A percentile compares a stretch with the other conserved stretches of the same genome.
Conservation (phyloP, 2,888 invertebrate genomes). For the Calameuta pallipes region DNA sequence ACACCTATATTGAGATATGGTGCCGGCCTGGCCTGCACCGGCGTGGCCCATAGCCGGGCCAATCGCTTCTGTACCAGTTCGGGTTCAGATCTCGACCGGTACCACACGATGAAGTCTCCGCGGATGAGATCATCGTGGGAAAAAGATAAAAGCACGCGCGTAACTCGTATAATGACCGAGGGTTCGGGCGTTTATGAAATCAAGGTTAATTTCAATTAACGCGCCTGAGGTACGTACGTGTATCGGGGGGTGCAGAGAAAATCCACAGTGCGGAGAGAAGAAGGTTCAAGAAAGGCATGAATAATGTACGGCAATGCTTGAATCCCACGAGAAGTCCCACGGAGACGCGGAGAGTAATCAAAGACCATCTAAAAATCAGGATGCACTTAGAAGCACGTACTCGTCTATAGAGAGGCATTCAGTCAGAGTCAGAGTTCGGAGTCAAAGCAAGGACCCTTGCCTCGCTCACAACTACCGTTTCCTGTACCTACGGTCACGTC, state of each 20-base stretch:
- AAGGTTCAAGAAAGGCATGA: not conserved
- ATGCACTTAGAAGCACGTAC: slow-evolving; percentile 59
- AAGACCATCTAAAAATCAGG: slow-evolving; percentile 53
- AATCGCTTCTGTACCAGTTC: not conserved
- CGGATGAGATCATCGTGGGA: not conserved
- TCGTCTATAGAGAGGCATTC: slow-evolving; percentile 57
- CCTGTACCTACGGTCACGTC: slow-evolving; percentile 14
- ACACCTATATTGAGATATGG: slow-evolving; percentile 57
- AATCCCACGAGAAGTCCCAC: not conserved
- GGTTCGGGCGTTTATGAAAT: not conserved
- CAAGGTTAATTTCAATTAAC: not conserved
- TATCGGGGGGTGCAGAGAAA: not conserved
- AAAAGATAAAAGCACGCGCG: not conserved
- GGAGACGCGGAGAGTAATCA: slow-evolving; percentile 42
- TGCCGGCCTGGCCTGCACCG: slow-evolving; percentile 12
- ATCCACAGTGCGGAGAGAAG: not conserved
- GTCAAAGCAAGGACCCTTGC: slow-evolving; percentile 64
- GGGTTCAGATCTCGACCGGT: not conserved
- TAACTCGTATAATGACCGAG: not conserved
- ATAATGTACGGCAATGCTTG: not conserved
- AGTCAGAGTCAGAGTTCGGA: slow-evolving; percentile 52
- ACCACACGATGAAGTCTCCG: not conserved
- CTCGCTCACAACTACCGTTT: slow-evolving; percentile 42
- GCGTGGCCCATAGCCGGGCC: slow-evolving; percentile 35
- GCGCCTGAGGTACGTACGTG: not conserved